Evolutionary conservation across 1,140 invertebrate species (phyloP), one percentile per base, ranked within the genome.

Genomic region (Drosophila mauritiana): DNA sequence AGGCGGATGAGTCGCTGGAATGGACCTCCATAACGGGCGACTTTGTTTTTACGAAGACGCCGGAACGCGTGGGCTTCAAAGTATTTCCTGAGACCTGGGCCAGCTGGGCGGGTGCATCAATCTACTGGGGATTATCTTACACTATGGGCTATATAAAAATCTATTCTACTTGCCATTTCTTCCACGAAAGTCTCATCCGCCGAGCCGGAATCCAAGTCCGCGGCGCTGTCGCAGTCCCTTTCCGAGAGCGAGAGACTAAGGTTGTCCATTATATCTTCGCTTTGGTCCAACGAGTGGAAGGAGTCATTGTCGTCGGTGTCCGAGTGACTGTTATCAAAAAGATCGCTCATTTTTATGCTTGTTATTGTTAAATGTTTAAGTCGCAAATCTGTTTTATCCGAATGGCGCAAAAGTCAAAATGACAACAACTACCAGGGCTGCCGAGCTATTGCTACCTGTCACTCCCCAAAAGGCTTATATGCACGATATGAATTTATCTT

Each of bases 211-310:
- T 67, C 49, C 1, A 27, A 4, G n/a, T 12, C 34, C 7, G 20
- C 11, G n/a, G 40, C 64, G 43, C 25, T 43, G 43, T 58, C 54
- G 5, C 42, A 13, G 2, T 31, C 39, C 17, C 56, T 27, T 22
- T 17, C 27, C 3, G 63, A 52, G 13, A 43, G 25, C 2, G 42
- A 69, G 13, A 12, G 4, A 4, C 27, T 62, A 5, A 58, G 37
- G 1, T 59, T 20, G 3, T 43, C 20, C 6, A n/a, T 15, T 12
- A 27, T 22, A 4, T 1, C 0, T 0, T 56, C 31, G 25, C 59
- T 84, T 1, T 54, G 4, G 13, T 17, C 25, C 4, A 83, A 76
- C 4, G 80, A 83, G 11, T 83, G 57, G 39, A 68, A 84, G 3
- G 76, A 80, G 0, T 68, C 65, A 12, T 48, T 56, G 0, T 61